phyloP scores from a whole-genome alignment of 2,888 invertebrate species.

The Meandrusa payeni region DNA sequence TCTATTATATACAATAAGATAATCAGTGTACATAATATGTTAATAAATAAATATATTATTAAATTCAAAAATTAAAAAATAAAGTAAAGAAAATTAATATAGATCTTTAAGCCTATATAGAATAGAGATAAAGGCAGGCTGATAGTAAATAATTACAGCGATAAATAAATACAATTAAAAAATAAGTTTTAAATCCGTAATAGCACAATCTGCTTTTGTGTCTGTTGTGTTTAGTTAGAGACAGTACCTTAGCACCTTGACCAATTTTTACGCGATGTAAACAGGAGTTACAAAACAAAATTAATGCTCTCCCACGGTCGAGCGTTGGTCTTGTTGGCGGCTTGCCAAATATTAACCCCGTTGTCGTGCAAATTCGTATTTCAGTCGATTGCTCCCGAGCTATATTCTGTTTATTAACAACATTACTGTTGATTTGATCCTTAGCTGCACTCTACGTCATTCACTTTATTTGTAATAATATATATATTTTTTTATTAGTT shows the following conservation, averaged over 20 bases:
- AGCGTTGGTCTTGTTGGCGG: constrained; percentile 49
- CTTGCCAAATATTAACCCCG: constrained; percentile 49
- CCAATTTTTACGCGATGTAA: constrained; percentile 62
- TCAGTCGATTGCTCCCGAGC: constrained; percentile 14
- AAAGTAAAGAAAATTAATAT: too few relatives aligned
- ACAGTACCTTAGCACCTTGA: constrained; percentile 46
- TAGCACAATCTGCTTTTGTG: too few relatives aligned
- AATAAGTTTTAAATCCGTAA: too few relatives aligned
- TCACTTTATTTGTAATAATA: not conserved
- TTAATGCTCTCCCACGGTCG: constrained; percentile 51
- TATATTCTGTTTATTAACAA: constrained; percentile 1
- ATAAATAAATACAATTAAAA: too few relatives aligned
- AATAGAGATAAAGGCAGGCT: too few relatives aligned
- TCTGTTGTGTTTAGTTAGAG: not conserved
- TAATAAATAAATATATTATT: too few relatives aligned
- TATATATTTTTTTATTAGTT: not conserved
- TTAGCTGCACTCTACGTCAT: too few relatives aligned
- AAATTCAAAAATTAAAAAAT: too few relatives aligned
- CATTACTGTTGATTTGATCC: not conserved
- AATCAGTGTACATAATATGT: too few relatives aligned
- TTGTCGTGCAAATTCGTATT: constrained; percentile 47
- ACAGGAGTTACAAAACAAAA: constrained; percentile 70
- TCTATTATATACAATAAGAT: too few relatives aligned
- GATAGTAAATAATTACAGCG: too few relatives aligned
- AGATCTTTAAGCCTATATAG: too few relatives aligned